These are phyloP conservation scores for Lacanobia oleracea DNA, from an alignment of 2,888 invertebrate genomes.

Conservation along the genomic window DNA sequence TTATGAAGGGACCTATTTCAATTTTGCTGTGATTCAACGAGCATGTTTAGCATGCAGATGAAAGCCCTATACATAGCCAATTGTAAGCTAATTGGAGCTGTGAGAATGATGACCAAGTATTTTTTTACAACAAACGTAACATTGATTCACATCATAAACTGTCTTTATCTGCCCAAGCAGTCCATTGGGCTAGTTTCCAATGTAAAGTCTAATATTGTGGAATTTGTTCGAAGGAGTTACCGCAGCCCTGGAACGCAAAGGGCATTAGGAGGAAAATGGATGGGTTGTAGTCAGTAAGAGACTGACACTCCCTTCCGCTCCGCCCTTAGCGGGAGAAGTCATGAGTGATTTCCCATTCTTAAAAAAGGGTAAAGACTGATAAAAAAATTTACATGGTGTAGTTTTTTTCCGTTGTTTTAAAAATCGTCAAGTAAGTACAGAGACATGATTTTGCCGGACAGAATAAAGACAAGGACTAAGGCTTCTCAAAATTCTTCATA, in stretches of 20 bases:
- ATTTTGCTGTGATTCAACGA: background rate
- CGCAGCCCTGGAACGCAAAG: too few relatives aligned
- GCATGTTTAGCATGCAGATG: background rate
- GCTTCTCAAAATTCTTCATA: background rate
- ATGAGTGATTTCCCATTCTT: too few relatives aligned
- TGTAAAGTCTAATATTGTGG: background rate
- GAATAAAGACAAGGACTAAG: background rate
- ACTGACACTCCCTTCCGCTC: too few relatives aligned
- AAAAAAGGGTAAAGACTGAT: slow-evolving; percentile 1
- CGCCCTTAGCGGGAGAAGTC: too few relatives aligned
- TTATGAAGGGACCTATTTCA: background rate
- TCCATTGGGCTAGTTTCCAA: slow-evolving; percentile 3
- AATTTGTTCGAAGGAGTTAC: too few relatives aligned
- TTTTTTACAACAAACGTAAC: background rate
- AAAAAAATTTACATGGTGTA: slow-evolving; percentile 13
- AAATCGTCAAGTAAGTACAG: background rate
- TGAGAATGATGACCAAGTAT: background rate
- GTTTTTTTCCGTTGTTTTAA: background rate
- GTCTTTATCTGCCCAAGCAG: slow-evolving; percentile 9
- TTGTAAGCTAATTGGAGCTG: background rate
- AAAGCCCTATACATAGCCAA: background rate
- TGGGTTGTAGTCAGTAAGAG: too few relatives aligned
- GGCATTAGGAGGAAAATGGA: too few relatives aligned
- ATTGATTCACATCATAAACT: background rate
- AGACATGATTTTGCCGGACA: background rate